phyloP scores from a whole-genome alignment of 2,797 vertebrate genomes.

The Urocyon cinereoargenteus region DNA sequence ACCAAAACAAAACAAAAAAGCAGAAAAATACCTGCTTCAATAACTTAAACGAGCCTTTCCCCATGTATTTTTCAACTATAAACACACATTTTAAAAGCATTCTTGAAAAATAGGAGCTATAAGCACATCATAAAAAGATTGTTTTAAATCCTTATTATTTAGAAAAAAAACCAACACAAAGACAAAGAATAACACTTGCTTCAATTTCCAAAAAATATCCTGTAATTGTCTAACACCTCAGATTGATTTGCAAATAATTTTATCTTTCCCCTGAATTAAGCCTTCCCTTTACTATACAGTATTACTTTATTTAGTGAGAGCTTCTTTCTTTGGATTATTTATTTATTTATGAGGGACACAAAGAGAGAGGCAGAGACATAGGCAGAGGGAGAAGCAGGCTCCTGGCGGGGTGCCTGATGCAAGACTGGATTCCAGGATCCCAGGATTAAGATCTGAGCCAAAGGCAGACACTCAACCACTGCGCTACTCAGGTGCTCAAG shows the following conservation, averaged over 20 bases:
- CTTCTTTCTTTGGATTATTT: not conserved
- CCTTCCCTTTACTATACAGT: not conserved
- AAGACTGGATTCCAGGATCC: too few species aligned
- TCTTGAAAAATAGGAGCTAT: not conserved
- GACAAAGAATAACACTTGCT: not conserved
- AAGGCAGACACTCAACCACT: too few species aligned
- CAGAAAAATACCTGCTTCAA: not conserved
- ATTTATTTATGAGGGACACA: too few species aligned
- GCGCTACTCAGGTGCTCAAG: too few species aligned
- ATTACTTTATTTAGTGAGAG: slow-evolving; percentile 39
- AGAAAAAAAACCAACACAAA: slow-evolving; percentile 11
- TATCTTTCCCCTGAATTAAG: not conserved
- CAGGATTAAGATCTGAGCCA: too few species aligned
- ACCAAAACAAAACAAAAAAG: not conserved
- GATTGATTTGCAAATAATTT: not conserved
- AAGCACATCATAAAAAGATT: not conserved
- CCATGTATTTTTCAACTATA: slow-evolving; percentile 5
- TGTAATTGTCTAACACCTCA: not conserved
- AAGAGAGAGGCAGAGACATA: too few species aligned
- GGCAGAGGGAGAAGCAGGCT: too few species aligned
- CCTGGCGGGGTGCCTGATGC: too few species aligned
- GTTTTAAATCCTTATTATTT: slow-evolving; percentile 3
- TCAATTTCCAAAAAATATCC: not conserved
- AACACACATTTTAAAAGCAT: not conserved
- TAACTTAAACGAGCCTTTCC: not conserved